Base-by-base conservation (phyloP, 2,113 vertebrate genomes). In the Caloenas nicobarica region DNA sequence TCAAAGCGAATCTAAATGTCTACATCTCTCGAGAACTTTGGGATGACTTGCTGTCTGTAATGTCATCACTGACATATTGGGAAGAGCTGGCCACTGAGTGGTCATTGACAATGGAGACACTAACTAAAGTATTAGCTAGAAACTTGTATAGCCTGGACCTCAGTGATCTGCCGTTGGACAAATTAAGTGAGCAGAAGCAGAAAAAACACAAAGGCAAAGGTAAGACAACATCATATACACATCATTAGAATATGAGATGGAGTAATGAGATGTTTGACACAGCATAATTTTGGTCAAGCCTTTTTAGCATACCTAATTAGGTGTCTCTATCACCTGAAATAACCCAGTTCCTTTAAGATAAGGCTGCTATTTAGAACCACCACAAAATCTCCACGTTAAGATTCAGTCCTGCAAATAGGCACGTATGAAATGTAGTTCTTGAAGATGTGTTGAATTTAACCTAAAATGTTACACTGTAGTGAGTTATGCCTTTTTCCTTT, bases 181-280 rank as follows among this genome's bases (percentile, higher is more conserved):
- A 99, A 88, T 98, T 99, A 93, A 99, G 99, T 96, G 99, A 99
- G 95, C 99, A 99, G 98, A 99, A 99, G 92, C 99, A 98, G 97
- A 99, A 99, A 98, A 99, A 99, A 83, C 99, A 99, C 94, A 99
- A 99, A 98, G 99, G 99, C 96, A 99, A 99, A 99, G 99, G 99
- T 99, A 96, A 98, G 97, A 88, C 23, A 83, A 64, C 31, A 36
- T 18, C 51, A 28, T 88, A 6, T 40, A 23, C 26, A 50, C 23
- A 56, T 91, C 0, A 24, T 84, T 82, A 94, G 86, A 90, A 31
- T 87, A 84, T 69, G n/a, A 51, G 10, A 11, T 60, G 29, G n/a
- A 31, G 9, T 89, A n/a, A 33, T 48, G 46, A 79, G 46, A 14
- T 69, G 11, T 18, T 68, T 0, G 33, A 7, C 60, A 11, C 26